Conservation (phyloP, 2,113 vertebrate genomes). For the Guaruba guarouba region DNA sequence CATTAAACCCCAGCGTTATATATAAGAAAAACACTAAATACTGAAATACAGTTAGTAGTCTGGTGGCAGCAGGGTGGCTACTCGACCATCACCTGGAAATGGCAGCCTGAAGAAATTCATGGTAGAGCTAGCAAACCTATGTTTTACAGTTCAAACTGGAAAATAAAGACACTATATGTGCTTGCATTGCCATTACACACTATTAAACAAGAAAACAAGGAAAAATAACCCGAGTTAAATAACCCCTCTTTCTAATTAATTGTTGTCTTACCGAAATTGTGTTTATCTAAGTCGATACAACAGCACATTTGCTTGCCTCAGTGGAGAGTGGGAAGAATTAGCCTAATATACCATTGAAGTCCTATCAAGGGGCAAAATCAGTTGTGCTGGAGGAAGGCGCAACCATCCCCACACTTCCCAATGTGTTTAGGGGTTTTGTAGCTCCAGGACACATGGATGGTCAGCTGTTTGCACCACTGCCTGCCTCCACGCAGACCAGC, state of each 20-base stretch:
- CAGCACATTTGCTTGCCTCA: background rate
- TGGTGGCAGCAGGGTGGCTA: slow-evolving; percentile 14
- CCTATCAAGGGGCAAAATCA: background rate
- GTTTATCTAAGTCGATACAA: background rate
- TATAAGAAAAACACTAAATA: slow-evolving; percentile 25
- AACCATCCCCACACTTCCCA: background rate
- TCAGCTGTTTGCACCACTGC: background rate
- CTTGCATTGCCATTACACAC: background rate
- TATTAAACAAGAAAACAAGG: background rate
- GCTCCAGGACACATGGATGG: background rate
- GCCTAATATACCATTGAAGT: background rate
- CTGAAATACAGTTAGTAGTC: slow-evolving; percentile 51
- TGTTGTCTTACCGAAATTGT: background rate
- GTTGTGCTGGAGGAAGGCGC: background rate
- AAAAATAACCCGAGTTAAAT: background rate
- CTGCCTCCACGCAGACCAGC: background rate
- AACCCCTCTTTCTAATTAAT: background rate
- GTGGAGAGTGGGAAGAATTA: background rate
- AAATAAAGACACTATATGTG: background rate
- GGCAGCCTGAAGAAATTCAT: background rate
- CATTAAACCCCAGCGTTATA: slow-evolving; percentile 13
- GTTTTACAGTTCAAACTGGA: background rate
- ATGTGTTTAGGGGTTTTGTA: background rate
- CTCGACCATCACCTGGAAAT: slow-evolving; percentile 28
- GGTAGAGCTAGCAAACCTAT: background rate